Evolutionary conservation across 2,888 invertebrate species (phyloP).

Genomic region (Hirtodrosophila trivittata): DNA sequence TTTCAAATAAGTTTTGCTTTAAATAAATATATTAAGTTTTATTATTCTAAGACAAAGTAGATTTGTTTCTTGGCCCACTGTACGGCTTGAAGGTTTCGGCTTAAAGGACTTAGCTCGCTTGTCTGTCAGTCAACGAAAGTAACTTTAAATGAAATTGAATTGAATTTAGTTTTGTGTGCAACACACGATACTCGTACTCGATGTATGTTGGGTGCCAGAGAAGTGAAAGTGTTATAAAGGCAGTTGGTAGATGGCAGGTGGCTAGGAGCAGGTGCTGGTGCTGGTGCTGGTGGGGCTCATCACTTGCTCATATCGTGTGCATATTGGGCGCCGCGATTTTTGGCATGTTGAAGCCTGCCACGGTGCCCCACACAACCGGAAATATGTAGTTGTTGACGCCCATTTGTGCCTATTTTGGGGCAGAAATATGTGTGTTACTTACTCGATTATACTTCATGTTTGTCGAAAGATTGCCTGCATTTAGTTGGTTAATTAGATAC

Average conservation of each 20-base stretch:
- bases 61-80: conserved; percentile 32
- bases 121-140: conserved; percentile 78
- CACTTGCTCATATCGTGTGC: conserved; percentile 32
- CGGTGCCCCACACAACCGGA: conserved; percentile 70
- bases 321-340: conserved; percentile 36
- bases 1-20: no score
- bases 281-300: conserved; percentile 23
- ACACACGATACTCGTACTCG: conserved; percentile 66
- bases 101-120: conserved; percentile 62
- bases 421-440: conserved; percentile 24
- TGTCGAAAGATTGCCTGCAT: conserved; percentile 2
- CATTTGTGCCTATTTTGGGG: conserved; percentile 62
- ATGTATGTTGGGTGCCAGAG: conserved; percentile 15
- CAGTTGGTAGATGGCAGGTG: neutral
- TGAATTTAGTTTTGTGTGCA: conserved; percentile 78
- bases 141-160: conserved; percentile 81
- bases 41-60: no score
- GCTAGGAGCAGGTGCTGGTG: neutral
- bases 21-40: no score
- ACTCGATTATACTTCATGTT: conserved; percentile 18
- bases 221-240: conserved; percentile 65
- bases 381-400: conserved; percentile 80
- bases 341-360: conserved; percentile 69
- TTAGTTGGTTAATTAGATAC: conserved; percentile 8
- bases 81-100: conserved; percentile 31